Conservation (phyloP, 2,113 vertebrate species). For the Gobiocypris rarus region DNA sequence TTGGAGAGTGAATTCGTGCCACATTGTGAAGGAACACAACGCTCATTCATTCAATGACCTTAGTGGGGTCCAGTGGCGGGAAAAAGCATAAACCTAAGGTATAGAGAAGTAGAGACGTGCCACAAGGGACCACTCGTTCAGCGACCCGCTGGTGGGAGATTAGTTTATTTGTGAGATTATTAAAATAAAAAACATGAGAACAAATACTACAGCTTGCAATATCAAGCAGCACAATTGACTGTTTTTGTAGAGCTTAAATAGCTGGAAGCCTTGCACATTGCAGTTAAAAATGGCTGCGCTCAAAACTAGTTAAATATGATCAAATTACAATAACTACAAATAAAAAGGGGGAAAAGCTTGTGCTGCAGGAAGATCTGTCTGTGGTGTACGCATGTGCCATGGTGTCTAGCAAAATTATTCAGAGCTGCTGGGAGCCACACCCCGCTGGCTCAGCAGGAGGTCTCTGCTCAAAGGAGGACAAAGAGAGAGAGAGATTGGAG, state of each 20-base stretch:
- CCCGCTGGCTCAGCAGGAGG: conserved; percentile 18
- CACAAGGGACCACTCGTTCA: not conserved
- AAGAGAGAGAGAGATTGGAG: conserved; percentile 24
- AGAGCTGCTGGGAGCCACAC: conserved; percentile 16
- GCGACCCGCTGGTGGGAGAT: not conserved
- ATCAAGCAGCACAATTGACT: not conserved
- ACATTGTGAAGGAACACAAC: not conserved
- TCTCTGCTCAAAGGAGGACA: not conserved
- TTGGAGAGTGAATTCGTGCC: not conserved
- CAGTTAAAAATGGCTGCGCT: not conserved
- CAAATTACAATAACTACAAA: not conserved
- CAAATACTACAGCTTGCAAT: not conserved
- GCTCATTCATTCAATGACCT: too few relatives aligned
- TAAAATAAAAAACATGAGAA: not conserved
- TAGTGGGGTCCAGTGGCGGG: too few relatives aligned
- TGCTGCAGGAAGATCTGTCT: not conserved
- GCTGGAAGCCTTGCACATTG: not conserved
- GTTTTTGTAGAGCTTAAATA: not conserved
- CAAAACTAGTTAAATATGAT: too few relatives aligned
- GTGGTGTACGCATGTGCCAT: not conserved
- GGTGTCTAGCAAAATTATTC: not conserved
- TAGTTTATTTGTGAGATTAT: not conserved
- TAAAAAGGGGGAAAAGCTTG: not conserved
- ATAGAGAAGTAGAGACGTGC: too few relatives aligned
- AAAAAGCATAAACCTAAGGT: too few relatives aligned